Base-by-base conservation (phyloP, 1,140 invertebrate genomes). In the Probaryconus sp. region DNA sequence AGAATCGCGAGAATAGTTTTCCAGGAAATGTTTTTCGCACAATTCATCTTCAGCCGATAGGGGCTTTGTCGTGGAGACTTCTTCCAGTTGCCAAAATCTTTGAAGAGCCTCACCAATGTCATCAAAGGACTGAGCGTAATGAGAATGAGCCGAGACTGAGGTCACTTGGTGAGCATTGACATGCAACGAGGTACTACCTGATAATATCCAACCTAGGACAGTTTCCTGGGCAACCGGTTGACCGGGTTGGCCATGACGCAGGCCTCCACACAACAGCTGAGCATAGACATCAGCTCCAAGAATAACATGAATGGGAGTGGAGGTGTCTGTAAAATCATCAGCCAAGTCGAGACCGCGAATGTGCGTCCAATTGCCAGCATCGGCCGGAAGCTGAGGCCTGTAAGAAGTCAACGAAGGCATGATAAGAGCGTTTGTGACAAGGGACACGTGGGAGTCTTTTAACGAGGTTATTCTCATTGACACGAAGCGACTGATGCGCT, bases 201-300 rank as follows among this genome's bases (percentile, higher is more conserved):
- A 47, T 0, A 61, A 1, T 10, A 63, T 26, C 43, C 45, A 63
- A 2, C 60, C 47, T 13, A 64, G 51, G 3, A 53, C 21, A 5
- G 47, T 51, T 4, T 43, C 10, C 10, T 64, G 37, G 6, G 60
- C 60, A 5, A 53, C 38, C 0, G 60, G 47, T n/a, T 61, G 26
- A 5, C 14, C 10, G 1, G 18, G n/a, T 0, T 3, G 0, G 1
- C 37, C 47, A 1, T 7, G 0, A 1, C 38, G 47, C 0, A 35
- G 4, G 1, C 45, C 45, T 1, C 33, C 16, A 0, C 9, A 10
- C 2, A 63, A 13, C 4, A 45, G 3, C 2, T 40, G 21, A 0
- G 18, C 33, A 20, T 63, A 63, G 5, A 50, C 1, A 16, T 63
- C 35, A 17, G 58, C 60, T 0, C 60, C 60, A 2, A 64, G 20